phyloP scores from a whole-genome alignment of 2,888 invertebrate genomes.

The Leptopilina syphax region DNA sequence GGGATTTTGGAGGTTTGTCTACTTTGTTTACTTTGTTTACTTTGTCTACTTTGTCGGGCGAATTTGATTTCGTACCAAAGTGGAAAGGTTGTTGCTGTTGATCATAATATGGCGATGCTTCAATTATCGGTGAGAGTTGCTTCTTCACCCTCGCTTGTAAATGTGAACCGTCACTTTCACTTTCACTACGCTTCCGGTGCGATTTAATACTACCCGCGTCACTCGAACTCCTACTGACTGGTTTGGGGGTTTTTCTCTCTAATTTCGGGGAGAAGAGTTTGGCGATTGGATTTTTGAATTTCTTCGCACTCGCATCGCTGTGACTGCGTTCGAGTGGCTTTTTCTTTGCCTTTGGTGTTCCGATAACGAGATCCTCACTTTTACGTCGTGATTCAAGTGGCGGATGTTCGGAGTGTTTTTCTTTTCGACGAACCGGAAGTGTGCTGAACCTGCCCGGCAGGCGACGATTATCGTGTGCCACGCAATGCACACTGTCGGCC shows the following conservation, averaged over 20 bases:
- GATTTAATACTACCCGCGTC: constrained; percentile 78
- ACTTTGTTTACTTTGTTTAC: constrained; percentile 55
- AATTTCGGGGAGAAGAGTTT: constrained; percentile 70
- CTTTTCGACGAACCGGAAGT: constrained; percentile 80
- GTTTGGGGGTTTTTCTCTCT: constrained; percentile 63
- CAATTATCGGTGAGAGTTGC: constrained; percentile 89
- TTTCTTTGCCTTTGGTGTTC: constrained; percentile 77
- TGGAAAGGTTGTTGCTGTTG: constrained; percentile 69
- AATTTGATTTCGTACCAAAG: constrained; percentile 60
- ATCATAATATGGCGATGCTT: constrained; percentile 83
- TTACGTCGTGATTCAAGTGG: constrained; percentile 73
- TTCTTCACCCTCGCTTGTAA: constrained; percentile 81
- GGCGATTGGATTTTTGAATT: constrained; percentile 66
- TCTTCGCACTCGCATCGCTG: constrained; percentile 75
- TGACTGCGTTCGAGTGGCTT: constrained; percentile 77
- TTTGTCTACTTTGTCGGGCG: constrained; percentile 64
- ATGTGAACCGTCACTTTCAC: constrained; percentile 75
- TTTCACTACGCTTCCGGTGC: constrained; percentile 79
- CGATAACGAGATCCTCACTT: constrained; percentile 78
- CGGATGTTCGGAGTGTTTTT: constrained; percentile 70
- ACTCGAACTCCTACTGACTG: constrained; percentile 76
- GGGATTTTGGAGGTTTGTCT: neutral
- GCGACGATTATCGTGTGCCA: constrained; percentile 71
- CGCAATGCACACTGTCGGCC: constrained; percentile 85
- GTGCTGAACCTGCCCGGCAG: constrained; percentile 80